Conservation (phyloP, 2,888 invertebrate species). For the Helleia helle region DNA sequence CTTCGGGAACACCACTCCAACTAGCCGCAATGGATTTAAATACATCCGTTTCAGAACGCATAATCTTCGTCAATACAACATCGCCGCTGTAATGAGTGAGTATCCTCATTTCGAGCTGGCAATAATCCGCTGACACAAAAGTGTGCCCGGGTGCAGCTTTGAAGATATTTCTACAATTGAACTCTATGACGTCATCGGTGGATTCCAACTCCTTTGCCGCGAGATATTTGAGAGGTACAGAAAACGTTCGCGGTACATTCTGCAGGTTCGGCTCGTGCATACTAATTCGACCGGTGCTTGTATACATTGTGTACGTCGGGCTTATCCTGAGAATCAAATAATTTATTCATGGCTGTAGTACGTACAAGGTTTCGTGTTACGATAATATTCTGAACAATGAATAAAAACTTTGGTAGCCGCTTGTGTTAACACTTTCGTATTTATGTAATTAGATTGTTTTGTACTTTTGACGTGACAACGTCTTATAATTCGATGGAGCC, state of each 20-base stretch:
- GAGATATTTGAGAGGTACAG: constrained; percentile 57
- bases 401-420: background rate
- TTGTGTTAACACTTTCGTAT: background rate
- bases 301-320: constrained; percentile 79
- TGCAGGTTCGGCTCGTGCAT: constrained; percentile 96
- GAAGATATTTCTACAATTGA: constrained; percentile 83
- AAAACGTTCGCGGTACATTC: constrained; percentile 90
- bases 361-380: background rate
- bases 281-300: constrained; percentile 87
- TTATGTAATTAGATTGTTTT: too few relatives aligned
- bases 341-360: constrained; percentile 19
- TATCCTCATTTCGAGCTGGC: constrained; percentile 95
- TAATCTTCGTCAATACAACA: constrained; percentile 76
- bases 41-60: constrained; percentile 82
- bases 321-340: constrained; percentile 68
- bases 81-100: constrained; percentile 93
- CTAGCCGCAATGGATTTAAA: constrained; percentile 89
- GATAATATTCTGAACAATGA: background rate
- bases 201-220: constrained; percentile 28
- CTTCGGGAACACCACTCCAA: constrained; percentile 81
- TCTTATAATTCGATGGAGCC: too few relatives aligned
- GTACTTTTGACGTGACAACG: too few relatives aligned
- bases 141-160: constrained; percentile 71
- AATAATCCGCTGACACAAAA: constrained; percentile 94
- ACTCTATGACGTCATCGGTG: constrained; percentile 46